phyloP scores from a whole-genome alignment of 1,140 invertebrate genomes.

The Hyposmocoma kahamanoa region DNA sequence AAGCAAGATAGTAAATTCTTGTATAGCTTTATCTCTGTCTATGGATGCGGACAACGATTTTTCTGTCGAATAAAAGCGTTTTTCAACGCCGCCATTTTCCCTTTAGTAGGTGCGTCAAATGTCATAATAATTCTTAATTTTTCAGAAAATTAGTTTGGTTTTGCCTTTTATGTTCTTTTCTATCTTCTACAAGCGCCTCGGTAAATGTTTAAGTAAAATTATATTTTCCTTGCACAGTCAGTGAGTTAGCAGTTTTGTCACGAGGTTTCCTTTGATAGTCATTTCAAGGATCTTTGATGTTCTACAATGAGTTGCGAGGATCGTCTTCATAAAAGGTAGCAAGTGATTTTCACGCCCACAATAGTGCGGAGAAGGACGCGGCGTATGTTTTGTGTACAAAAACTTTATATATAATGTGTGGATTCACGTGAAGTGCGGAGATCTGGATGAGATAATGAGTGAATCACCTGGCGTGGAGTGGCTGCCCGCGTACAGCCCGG shows the following conservation, averaged over 20 bases:
- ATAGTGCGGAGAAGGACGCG: conserved; percentile 13
- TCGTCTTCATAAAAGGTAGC: conserved; percentile 63
- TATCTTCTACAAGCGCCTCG: conserved; percentile 11
- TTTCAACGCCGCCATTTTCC: conserved; percentile 60
- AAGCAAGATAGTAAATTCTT: no score
- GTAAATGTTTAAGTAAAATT: conserved; percentile 32
- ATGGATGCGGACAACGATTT: no score
- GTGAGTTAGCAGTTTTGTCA: conserved; percentile 3
- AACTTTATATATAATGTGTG: not conserved
- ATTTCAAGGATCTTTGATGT: conserved; percentile 65
- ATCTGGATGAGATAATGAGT: conserved; percentile 60
- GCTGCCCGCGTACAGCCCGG: conserved; percentile 66
- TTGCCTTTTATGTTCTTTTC: conserved; percentile 49
- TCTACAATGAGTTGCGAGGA: conserved; percentile 49
- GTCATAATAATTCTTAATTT: conserved; percentile 71
- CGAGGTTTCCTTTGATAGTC: conserved; percentile 29
- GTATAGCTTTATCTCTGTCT: no score
- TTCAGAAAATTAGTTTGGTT: conserved; percentile 54
- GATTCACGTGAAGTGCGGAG: not conserved
- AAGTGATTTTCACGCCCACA: conserved; percentile 50
- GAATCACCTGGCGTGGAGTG: conserved; percentile 67
- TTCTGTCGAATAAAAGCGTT: not conserved
- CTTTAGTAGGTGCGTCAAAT: conserved; percentile 72
- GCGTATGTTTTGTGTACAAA: not conserved
- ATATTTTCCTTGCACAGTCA: conserved; percentile 9